Conservation (phyloP, 2,113 vertebrate genomes). For the Cacatua alba region DNA sequence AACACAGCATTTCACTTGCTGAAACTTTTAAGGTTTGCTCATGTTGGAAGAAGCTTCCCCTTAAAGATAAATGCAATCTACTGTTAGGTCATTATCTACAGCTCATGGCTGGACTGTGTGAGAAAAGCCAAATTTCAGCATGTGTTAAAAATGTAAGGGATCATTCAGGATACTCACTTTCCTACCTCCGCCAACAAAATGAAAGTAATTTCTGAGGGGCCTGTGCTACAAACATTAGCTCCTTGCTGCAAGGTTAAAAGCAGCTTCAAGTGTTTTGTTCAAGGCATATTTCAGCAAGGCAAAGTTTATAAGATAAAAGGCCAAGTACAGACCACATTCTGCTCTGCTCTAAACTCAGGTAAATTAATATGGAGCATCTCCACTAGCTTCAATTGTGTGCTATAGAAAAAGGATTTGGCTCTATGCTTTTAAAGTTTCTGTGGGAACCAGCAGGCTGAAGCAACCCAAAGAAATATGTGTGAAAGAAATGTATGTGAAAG, state of each 20-base stretch:
- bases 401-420: not conserved
- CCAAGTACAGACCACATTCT: not conserved
- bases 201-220: not conserved
- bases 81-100: not conserved
- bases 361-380: not conserved
- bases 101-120: not conserved
- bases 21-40: not conserved
- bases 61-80: not conserved
- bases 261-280: not conserved
- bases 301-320: not conserved
- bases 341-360: not conserved
- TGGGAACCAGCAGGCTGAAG: not conserved
- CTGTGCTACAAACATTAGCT: not conserved
- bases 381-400: not conserved
- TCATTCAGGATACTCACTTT: not conserved
- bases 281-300: not conserved
- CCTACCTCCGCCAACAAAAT: not conserved
- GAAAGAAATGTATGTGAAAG: not conserved
- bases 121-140: not conserved
- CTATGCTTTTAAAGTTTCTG: not conserved
- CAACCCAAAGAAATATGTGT: not conserved
- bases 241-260: not conserved
- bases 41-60: not conserved
- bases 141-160: not conserved
- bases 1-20: not conserved